Percentiles rank a stretch among this genome's conserved stretches.
These are phyloP conservation scores for Eristalis arbustorum DNA, from an alignment of 2,888 invertebrate genomes.

Conservation along the genomic window DNA sequence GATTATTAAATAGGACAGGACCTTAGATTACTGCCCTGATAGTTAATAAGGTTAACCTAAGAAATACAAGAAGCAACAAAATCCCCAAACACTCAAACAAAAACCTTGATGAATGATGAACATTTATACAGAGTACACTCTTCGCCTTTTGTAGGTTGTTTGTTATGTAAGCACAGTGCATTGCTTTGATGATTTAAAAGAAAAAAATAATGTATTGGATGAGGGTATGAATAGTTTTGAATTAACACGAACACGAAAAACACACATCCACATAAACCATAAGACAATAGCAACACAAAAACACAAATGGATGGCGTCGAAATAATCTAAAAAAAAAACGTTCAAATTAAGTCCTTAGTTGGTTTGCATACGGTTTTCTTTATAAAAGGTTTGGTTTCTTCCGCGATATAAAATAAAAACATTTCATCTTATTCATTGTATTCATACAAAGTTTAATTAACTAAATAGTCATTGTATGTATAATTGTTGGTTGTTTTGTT, in stretches of 20 bases:
- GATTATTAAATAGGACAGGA: too few species aligned
- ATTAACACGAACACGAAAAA: background rate
- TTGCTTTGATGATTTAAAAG: background rate
- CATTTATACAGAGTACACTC: slow-evolving; percentile 1
- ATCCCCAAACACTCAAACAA: background rate
- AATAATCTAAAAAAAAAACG: slow-evolving; percentile 26
- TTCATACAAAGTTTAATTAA: slow-evolving; percentile 61
- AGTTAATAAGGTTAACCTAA: too few species aligned
- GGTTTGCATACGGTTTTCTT: slow-evolving; percentile 17
- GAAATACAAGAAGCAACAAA: background rate
- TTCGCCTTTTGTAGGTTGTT: background rate
- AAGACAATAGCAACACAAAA: slow-evolving; percentile 39
- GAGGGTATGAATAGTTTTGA: background rate
- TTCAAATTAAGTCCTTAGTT: slow-evolving; percentile 25
- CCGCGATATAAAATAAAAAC: slow-evolving; percentile 47
- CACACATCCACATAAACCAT: slow-evolving; percentile 17
- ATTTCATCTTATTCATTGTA: slow-evolving; percentile 50
- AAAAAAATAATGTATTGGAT: too few species aligned
- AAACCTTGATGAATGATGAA: background rate
- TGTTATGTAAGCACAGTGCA: background rate
- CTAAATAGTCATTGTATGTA: slow-evolving; percentile 57
- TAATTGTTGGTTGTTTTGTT: slow-evolving; percentile 13
- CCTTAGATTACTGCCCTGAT: too few species aligned
- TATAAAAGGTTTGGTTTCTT: slow-evolving; percentile 33
- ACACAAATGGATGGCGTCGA: slow-evolving; percentile 42